Evolutionary conservation across 2,113 vertebrate species (phyloP), one percentile per base, ranked within the genome.

Genomic region (Nansenia antarctica): DNA sequence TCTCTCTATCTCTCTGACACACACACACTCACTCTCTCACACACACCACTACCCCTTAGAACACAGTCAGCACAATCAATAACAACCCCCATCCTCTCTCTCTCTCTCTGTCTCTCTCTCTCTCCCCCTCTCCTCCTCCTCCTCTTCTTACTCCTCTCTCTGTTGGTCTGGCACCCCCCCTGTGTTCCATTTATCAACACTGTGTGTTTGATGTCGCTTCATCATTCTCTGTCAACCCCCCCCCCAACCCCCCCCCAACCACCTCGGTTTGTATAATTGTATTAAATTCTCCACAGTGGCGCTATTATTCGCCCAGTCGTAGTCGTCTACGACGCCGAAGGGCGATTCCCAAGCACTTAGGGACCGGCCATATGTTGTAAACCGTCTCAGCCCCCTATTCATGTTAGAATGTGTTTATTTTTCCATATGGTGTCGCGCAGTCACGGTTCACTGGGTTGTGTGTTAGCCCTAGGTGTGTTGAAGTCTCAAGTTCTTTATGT

Each of bases 221-320:
- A 89, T 91, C 88, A 81, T 81, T 86, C 85, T 80, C 79, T 65
- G 64, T 74, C 72, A 39, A 53, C 49, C 30, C 37, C 9, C 45
- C 66, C 62, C 63, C 18, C 47, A 75, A 77, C 82, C 85, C 68
- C 59, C 70, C 74, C 80, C 57, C 63, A 69, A 73, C 83, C 88
- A 89, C 85, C 82, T 82, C 78, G 3, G 30, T 82, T 79, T 81
- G 87, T 79, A 81, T 89, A 86, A 90, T 91, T 90, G 85, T 81
- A 77, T 90, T 86, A 86, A 71, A 87, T 87, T 85, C 45, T 86
- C 86, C 84, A 87, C 26, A 69, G 83, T 79, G 77, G 67, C 24
- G 49, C 34, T 26, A 72, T 79, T 74, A 71, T 77, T 79, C 76
- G 72, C 63, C 57, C 76, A 39, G n/a, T 32, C 79, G 37, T n/a